Evolutionary conservation across 2,113 vertebrate species (phyloP), one percentile per base, ranked within the genome.

Genomic region (Cyprinodon brontotheroides): DNA sequence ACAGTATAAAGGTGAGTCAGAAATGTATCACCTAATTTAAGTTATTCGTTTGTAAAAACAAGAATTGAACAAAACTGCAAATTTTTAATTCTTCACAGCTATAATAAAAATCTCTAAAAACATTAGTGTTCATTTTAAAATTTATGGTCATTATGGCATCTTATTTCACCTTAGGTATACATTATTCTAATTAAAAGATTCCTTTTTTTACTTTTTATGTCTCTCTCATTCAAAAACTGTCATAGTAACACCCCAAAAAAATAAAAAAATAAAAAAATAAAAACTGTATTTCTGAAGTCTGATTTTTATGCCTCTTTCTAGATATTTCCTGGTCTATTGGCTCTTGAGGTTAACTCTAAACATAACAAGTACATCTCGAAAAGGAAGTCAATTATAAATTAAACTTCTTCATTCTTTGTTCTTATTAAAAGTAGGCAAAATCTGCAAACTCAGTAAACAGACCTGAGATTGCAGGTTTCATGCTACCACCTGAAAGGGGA

Each of bases 1-100:
- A 73, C 17, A 86, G 77, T 68, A 68, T 57, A 20, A 57, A 57
- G 50, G 50, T 57, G 50, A 57, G 5, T 57, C 20, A 9, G 17
- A 45, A 20, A n/a, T n/a, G 17, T 8, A 8, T 20, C 29, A 20
- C 17, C 17, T 9, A 14, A 57, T 20, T 57, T 57, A 57, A 20
- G 7, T 20, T 57, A 8, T 41, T 41, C 4, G 4, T 41, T 41
- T 41, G 41, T 41, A 41, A 41, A 29, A 29, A 29, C 29, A 29
- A 9, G 41, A 4, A 6, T 41, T 41, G 41, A 41, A 4, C 41
- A 41, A 4, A 4, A 41, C n/a, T 57, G 50, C 17, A 15, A 57
- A 4, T 57, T 57, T n/a, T n/a, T n/a, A 57, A 20, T 6, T 57
- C 29, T 57, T 57, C n/a, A 57, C 50, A 57, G 9, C 50, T 57